Percentiles rank a stretch among this genome's conserved stretches.
phyloP scores from a whole-genome alignment of 2,797 vertebrate species.

The Balearica regulorum region DNA sequence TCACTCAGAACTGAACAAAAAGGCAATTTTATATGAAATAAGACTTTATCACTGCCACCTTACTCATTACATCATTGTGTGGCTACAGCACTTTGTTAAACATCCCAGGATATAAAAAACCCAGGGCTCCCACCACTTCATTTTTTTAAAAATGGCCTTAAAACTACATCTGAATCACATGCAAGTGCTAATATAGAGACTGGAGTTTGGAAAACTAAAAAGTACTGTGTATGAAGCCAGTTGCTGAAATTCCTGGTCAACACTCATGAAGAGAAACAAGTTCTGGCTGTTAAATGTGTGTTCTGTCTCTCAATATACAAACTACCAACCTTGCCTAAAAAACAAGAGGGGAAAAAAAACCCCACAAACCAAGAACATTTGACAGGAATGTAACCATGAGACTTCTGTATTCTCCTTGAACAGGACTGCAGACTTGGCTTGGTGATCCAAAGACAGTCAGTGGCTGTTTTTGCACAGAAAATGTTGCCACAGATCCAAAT shows the following conservation, averaged over 20 bases:
- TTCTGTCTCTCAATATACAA: not conserved
- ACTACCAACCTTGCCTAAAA: not conserved
- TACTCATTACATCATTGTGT: not conserved
- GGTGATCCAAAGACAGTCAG: not conserved
- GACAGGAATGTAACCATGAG: not conserved
- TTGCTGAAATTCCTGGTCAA: not conserved
- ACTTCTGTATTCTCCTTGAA: not conserved
- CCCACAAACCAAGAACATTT: not conserved
- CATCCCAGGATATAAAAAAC: not conserved
- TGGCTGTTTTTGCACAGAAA: not conserved
- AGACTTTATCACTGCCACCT: not conserved
- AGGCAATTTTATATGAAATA: not conserved
- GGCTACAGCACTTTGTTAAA: not conserved
- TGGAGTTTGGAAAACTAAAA: not conserved
- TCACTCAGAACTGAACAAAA: not conserved
- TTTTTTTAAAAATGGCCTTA: not conserved
- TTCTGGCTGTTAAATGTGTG: not conserved
- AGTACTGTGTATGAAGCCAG: not conserved
- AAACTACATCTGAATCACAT: not conserved
- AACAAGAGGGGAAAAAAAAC: not conserved
- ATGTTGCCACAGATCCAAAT: not conserved
- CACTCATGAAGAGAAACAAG: rapidly evolving
- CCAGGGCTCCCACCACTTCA: rapidly evolving
- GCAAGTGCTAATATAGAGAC: not conserved
- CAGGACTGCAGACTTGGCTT: not conserved